Evolutionary conservation across 23 tunicate genomes (phyloP), one percentile per base, ranked within the genome.

Genomic region (Halocynthia roretzi): DNA sequence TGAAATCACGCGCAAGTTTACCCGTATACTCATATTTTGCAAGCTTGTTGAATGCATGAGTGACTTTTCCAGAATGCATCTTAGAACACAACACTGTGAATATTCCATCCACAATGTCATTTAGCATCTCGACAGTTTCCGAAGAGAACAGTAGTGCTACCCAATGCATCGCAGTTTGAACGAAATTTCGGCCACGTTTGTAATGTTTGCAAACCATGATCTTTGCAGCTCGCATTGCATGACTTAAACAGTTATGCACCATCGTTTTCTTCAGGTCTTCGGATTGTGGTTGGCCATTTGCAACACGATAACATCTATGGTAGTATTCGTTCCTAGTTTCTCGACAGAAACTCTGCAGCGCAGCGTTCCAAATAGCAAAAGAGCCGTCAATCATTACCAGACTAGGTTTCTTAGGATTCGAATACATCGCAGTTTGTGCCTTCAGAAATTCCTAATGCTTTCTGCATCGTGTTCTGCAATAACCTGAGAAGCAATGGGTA

Each of bases 331-430:
- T 11, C 21, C 80, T 63, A 7, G 64, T n/a, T 73, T 82, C 74
- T 6, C 8, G 64, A 19, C 73, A 66, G 18, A 65, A 51, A n/a
- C 65, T 64, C 48, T 54, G 50, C 63, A 81, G 61, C 10, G 55
- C 76, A 0, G 77, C 77, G 18, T 70, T 81, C 77, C 84, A 81
- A 77, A 81, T 81, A 8, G 84, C 84, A 71, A 81, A 71, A 10
- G 84, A 81, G 11, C 84, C 84, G 62, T 81, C 80, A 63, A 73
- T 82, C 72, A 82, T 73, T 0, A 82, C 0, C 80, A 82, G 9
- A 8, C 0, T 20, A 20, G 86, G 86, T 64, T 63, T 62, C 15
- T 31, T 31, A 1, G 44, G 2, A 31, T 31, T 31, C 44, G 44
- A 31, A 31, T 31, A 31, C 44, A 31, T 31, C 44, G 44, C 44